phyloP scores from a whole-genome alignment of 2,113 vertebrate species.

The Albula goreensis region DNA sequence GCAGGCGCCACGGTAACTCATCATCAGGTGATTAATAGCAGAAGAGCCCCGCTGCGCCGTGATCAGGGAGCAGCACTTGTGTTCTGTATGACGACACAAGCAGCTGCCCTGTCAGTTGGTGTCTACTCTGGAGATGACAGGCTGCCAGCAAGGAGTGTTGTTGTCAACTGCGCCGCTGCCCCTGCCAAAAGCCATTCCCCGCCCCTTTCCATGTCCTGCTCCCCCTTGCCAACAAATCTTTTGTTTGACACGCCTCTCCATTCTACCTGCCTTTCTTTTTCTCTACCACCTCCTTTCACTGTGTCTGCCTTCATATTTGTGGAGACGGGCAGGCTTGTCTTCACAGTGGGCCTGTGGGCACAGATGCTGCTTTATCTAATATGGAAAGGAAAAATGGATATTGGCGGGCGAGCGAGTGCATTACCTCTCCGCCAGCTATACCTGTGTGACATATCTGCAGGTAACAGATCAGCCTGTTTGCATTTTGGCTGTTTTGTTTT shows the following conservation, averaged over 20 bases:
- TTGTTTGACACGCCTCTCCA: not conserved
- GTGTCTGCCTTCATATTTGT: not conserved
- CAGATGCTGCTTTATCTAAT: not conserved
- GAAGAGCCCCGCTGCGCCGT: slow-evolving; percentile 56
- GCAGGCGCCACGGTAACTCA: slow-evolving; percentile 59
- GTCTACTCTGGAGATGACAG: slow-evolving; percentile 59
- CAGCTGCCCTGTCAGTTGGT: slow-evolving; percentile 67
- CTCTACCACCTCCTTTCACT: not conserved
- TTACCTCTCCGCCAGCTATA: not conserved
- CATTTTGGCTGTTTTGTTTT: not conserved
- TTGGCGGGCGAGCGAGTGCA: not conserved
- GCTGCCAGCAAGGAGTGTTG: slow-evolving; percentile 60
- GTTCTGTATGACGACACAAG: slow-evolving; percentile 60
- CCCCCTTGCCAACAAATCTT: not conserved
- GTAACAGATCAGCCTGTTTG: not conserved
- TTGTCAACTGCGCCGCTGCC: slow-evolving; percentile 52
- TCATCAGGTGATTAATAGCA: slow-evolving; percentile 68
- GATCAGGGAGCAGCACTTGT: slow-evolving; percentile 39
- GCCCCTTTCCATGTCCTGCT: not conserved
- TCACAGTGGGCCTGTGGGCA: not conserved
- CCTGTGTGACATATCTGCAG: not conserved
- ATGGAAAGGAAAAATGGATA: not conserved
- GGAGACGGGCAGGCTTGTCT: not conserved
- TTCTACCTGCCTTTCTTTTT: not conserved
- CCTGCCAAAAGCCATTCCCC: slow-evolving; percentile 43